Conservation (phyloP, 2,888 invertebrate genomes). For the Troides oblongomaculatus region DNA sequence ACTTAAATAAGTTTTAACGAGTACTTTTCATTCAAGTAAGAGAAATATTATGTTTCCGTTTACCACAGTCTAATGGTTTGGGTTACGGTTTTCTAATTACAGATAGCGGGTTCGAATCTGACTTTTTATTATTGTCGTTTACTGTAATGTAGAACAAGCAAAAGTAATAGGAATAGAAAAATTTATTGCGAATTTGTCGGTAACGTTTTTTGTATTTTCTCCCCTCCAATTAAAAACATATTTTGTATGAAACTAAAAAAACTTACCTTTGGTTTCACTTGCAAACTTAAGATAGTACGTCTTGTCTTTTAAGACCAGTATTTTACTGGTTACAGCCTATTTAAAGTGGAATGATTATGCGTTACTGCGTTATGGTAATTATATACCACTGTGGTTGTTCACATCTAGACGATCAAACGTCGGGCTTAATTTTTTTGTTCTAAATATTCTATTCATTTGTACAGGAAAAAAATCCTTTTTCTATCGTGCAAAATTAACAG, state of each 20-base stretch:
- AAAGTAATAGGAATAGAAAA: not conserved
- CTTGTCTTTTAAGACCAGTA: not conserved
- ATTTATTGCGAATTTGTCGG: not conserved
- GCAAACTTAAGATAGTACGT: not conserved
- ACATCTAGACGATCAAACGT: too few species aligned
- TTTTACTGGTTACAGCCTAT: not conserved
- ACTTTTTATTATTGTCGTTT: too few species aligned
- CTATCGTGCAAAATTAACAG: too few species aligned
- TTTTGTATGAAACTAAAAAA: not conserved
- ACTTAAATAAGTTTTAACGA: not conserved
- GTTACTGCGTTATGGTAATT: not conserved
- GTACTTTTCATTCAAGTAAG: not conserved
- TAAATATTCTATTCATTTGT: too few species aligned
- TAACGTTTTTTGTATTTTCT: too few species aligned
- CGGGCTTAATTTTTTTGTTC: too few species aligned
- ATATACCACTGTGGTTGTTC: too few species aligned
- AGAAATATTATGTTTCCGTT: not conserved
- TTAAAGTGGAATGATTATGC: not conserved
- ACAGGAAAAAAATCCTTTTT: too few species aligned
- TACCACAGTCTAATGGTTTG: not conserved
- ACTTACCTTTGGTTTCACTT: not conserved
- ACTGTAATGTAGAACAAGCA: too few species aligned
- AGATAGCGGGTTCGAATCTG: too few species aligned
- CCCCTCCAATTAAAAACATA: too few species aligned
- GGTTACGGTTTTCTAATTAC: too few species aligned